Evolutionary conservation across 2,113 vertebrate genomes (phyloP).

Genomic region (Centropristis striata): DNA sequence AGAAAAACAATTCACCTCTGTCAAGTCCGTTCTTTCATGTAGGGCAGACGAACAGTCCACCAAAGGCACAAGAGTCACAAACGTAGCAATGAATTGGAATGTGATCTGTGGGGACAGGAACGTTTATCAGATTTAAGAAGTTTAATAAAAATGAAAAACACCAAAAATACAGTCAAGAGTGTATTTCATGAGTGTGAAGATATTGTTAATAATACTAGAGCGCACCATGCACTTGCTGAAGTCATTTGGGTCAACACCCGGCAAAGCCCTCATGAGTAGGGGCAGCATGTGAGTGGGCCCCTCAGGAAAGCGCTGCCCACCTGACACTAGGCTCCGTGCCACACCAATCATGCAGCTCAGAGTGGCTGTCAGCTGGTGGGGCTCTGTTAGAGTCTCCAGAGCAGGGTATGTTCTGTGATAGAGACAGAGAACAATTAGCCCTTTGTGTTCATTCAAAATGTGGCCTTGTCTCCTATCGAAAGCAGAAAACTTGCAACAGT

Average conservation of each 20-base stretch:
- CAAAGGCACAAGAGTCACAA: constrained; percentile 99
- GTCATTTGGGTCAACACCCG: constrained; percentile 98
- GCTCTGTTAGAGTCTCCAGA: constrained; percentile 97
- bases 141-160: background rate
- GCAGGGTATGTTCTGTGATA: constrained; percentile 94
- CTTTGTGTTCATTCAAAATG: constrained; percentile 41
- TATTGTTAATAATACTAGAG: background rate
- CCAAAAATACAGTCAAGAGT: background rate
- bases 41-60: constrained; percentile 97
- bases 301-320: constrained; percentile 93
- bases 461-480: constrained; percentile 9
- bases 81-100: constrained; percentile 99
- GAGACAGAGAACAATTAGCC: constrained; percentile 43
- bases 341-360: constrained; percentile 98
- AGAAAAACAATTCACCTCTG: constrained; percentile 86
- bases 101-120: constrained; percentile 90
- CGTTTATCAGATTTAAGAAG: background rate
- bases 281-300: constrained; percentile 98
- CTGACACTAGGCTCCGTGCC: constrained; percentile 95
- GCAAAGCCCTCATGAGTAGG: constrained; percentile 96
- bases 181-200: background rate
- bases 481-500: background rate
- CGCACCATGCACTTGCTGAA: constrained; percentile 99
- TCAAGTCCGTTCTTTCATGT: constrained; percentile 94
- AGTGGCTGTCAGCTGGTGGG: constrained; percentile 98